Evolutionary conservation across 2,888 invertebrate species (phyloP), one percentile per base, ranked within the genome.

Genomic region (Encarsia formosa): DNA sequence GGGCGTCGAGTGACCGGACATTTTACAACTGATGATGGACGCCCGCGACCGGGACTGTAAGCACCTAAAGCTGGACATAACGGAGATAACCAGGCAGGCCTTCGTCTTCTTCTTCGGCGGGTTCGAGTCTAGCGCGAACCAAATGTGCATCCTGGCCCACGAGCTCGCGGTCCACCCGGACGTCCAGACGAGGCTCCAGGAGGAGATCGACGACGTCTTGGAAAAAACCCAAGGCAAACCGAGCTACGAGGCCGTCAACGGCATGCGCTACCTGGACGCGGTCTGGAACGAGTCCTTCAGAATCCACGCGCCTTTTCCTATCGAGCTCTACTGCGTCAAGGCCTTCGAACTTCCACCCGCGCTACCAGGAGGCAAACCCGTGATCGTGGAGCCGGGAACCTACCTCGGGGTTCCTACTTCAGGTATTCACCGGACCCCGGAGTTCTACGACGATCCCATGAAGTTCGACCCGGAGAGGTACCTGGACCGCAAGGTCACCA

Each of bases 201-300:
- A 60, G 0, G 72, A 74, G 42, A 66, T 74, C 18, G 72, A 73
- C 43, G 44, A 61, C 2, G 63, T 68, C 6, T 45, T 65, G 42
- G 42, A 61, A 6, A 54, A 59, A 4, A 54, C 56, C 11, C 47
- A 60, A 2, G 75, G 71, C 5, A 61, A 71, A 13, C 56, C 73
- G 3, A 74, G 71, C 0, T 79, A 78, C 56, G 76, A 76, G 4
- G 71, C 68, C 2, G 62, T 77, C 2, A 70, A 74, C 4, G 75
- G 73, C 23, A 77, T 81, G 69, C 74, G 76, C 38, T 81, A 79
- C 58, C 59, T 83, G 63, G 80, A 81, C 43, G 80, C 79, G 73
- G 77, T 81, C 0, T 62, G 79, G 2, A 58, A 63, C 50, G 73
- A 74, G 49, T 52, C 65, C 4, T 45, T 73, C 5, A 60, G 74